Evolutionary conservation across 2,113 vertebrate genomes (phyloP), one percentile per base, ranked within the genome.

Genomic region (Microcebus griseorufus): DNA sequence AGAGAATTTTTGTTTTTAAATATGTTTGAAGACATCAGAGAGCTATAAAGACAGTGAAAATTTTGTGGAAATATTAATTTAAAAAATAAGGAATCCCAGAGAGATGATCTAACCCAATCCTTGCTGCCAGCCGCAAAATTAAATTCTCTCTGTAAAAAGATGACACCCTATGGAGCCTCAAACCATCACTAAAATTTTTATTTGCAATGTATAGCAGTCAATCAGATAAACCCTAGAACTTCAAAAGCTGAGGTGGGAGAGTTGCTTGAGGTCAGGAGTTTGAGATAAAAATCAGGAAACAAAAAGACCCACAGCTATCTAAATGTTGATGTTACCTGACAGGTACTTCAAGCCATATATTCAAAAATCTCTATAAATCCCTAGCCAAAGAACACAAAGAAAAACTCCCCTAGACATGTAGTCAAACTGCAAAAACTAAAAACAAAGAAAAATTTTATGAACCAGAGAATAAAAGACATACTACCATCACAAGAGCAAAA

Each of bases 141-240:
- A 85, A 85, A 85, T 93, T 88, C 32, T 86, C 51, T 82, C 27
- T 94, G 32, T 53, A 83, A 48, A 83, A 91, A 39, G 60, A 73
- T 79, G 37, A 72, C 20, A 79, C 6, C 25, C 42, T 27, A 29
- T 7, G 25, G 7, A 69, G 29, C 39, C 12, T 73, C 29, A 90
- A 78, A 90, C 64, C 85, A 70, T 48, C 22, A 78, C 53, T 70
- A 34, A 58, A 82, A 55, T 48, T 82, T 92, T 69, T 72, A 65
- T 60, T 93, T 81, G 70, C 16, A 48, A 75, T 29, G 3, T 70
- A 70, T 79, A 42, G 32, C 34, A 93, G 39, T 80, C 13, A 58
- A 79, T 67, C 8, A 23, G n/a, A 88, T 85, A 72, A 92, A 96
- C 23, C 58, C 58, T 23, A 60, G 23, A 16, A 9, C 3, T 25